A percentile compares a stretch with the other conserved stretches of the same genome.
Evolutionary conservation across 2,888 invertebrate genomes (phyloP).

Genomic region (Hemithea aestivaria): DNA sequence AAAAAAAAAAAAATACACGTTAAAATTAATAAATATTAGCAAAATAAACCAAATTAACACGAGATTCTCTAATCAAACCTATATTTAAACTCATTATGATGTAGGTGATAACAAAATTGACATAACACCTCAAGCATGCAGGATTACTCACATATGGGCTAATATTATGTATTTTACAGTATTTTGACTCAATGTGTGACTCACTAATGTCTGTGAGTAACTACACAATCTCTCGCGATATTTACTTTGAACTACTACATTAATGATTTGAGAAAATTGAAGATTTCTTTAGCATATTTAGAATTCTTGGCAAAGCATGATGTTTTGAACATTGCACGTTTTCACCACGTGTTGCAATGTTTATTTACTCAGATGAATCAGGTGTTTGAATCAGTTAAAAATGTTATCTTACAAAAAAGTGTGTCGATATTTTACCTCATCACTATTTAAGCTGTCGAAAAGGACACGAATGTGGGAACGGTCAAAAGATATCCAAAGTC

Average conservation of each 20-base stretch:
- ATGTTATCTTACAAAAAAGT: not conserved
- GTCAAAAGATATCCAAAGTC: conserved; percentile 39
- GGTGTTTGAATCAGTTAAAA: no score
- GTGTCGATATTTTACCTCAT: conserved; percentile 1
- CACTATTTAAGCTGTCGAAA: conserved; percentile 11
- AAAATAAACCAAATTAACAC: not conserved
- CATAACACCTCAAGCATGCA: conserved; percentile 28
- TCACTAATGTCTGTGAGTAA: conserved; percentile 66
- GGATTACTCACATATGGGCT: conserved; percentile 49
- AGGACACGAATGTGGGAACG: conserved; percentile 27
- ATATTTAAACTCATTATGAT: no score
- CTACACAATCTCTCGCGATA: conserved; percentile 42
- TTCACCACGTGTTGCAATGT: conserved; percentile 8
- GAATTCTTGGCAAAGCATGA: conserved; percentile 12
- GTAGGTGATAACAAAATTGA: conserved; percentile 16
- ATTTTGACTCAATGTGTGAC: conserved; percentile 66
- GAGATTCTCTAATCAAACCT: no score
- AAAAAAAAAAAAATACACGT: no score
- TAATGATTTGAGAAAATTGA: conserved; percentile 4
- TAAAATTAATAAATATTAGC: no score
- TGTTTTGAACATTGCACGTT: conserved; percentile 10
- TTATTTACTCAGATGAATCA: conserved; percentile 4
- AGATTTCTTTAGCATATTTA: conserved; percentile 1
- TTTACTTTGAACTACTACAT: conserved; percentile 23
- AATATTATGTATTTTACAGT: conserved; percentile 53